Percentiles rank a stretch among this genome's conserved stretches.
phyloP scores from a whole-genome alignment of 2,113 vertebrate species.

The Passer montanus region DNA sequence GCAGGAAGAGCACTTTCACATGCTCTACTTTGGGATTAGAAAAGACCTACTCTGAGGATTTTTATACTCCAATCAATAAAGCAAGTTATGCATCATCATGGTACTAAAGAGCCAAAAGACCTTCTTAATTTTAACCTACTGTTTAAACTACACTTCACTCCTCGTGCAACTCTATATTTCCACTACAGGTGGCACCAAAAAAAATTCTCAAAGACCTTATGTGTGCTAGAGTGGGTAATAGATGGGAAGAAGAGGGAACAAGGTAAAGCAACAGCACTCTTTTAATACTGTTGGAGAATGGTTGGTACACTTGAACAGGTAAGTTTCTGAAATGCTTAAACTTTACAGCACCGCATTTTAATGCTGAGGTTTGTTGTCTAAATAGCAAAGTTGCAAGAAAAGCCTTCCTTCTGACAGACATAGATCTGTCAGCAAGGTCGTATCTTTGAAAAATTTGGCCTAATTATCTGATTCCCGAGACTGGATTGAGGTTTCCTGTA shows the following conservation, averaged over 20 bases:
- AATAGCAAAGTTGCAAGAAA: neutral
- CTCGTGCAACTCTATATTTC: neutral
- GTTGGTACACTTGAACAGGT: neutral
- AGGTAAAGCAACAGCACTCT: neutral
- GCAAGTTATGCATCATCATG: neutral
- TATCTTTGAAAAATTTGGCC: neutral
- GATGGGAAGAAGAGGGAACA: neutral
- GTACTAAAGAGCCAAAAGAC: neutral
- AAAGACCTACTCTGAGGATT: neutral
- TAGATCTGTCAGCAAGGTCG: neutral
- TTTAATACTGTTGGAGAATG: neutral
- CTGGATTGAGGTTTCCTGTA: neutral
- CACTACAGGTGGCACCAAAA: neutral
- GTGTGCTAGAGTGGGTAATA: accelerated
- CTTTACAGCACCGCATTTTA: neutral
- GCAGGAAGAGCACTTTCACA: neutral
- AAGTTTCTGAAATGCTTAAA: neutral
- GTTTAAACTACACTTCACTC: neutral
- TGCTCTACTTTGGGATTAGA: neutral
- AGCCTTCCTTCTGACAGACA: neutral
- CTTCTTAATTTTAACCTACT: neutral
- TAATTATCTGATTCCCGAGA: neutral
- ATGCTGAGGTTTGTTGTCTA: neutral
- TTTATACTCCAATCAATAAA: neutral
- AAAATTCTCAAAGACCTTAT: neutral